Conservation (phyloP, 2,797 vertebrate species). For the Crenichthys baileyi region DNA sequence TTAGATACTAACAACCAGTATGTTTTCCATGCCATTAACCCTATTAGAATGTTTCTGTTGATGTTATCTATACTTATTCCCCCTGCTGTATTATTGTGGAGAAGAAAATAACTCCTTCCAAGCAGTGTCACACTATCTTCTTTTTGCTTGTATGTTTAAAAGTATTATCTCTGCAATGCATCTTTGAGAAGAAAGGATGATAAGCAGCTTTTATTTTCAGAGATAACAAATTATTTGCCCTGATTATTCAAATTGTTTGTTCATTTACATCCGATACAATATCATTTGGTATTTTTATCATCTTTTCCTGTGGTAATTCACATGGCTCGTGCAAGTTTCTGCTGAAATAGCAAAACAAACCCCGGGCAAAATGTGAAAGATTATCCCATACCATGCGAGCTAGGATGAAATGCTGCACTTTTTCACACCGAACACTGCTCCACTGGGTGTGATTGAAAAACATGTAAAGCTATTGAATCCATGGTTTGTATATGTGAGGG, state of each 20-base stretch:
- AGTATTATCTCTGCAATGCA: constrained; percentile 66
- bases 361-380: constrained; percentile 86
- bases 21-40: neutral
- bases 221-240: constrained; percentile 74
- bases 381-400: constrained; percentile 83
- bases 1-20: neutral
- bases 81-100: constrained; percentile 7
- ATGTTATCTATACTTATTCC: neutral
- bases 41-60: neutral
- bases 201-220: constrained; percentile 70
- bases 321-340: constrained; percentile 84
- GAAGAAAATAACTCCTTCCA: constrained; percentile 39
- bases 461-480: constrained; percentile 85
- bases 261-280: constrained; percentile 79
- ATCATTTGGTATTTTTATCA: constrained; percentile 76
- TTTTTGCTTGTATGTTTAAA: constrained; percentile 60
- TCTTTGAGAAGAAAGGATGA: constrained; percentile 63
- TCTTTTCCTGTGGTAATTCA: constrained; percentile 81
- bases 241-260: constrained; percentile 78
- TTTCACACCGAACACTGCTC: constrained; percentile 84
- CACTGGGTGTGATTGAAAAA: constrained; percentile 85
- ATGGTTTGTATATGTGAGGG: constrained; percentile 81
- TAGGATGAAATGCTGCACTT: constrained; percentile 83
- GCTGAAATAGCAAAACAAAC: constrained; percentile 88
- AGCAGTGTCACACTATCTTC: constrained; percentile 21